A percentile compares a stretch with the other conserved stretches of the same genome.
phyloP scores from a whole-genome alignment of 2,888 invertebrate genomes.

The Agrotis segetum region DNA sequence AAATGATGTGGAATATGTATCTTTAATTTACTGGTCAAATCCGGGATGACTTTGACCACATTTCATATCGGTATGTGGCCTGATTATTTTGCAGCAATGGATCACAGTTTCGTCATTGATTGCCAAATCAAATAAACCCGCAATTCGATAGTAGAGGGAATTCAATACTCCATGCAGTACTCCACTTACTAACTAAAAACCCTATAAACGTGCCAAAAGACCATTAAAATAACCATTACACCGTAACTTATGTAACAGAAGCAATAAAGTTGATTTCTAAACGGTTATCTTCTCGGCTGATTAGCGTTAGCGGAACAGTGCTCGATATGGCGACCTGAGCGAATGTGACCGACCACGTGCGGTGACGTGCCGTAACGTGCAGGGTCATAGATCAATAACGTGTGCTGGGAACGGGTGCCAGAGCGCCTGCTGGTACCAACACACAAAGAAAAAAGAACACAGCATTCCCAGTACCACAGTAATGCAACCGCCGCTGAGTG shows the following conservation, averaged over 20 bases:
- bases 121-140: neutral
- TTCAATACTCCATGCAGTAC: neutral
- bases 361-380: slow-evolving; percentile 40
- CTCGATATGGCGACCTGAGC: slow-evolving; percentile 22
- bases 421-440: slow-evolving; percentile 20
- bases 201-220: neutral
- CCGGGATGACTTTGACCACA: no score
- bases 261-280: slow-evolving; percentile 41
- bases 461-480: neutral
- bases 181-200: slow-evolving; percentile 2
- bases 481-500: slow-evolving; percentile 24
- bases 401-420: slow-evolving; percentile 17
- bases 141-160: neutral
- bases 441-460: slow-evolving; percentile 26
- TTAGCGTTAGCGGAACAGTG: slow-evolving; percentile 48
- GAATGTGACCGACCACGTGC: slow-evolving; percentile 51
- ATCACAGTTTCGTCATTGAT: no score
- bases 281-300: slow-evolving; percentile 55
- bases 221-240: slow-evolving; percentile 30
- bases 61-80: no score
- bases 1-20: neutral
- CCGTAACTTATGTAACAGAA: slow-evolving; percentile 25
- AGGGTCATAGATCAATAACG: slow-evolving; percentile 57
- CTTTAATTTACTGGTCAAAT: no score
- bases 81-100: no score